Base-by-base conservation (phyloP, 2,888 invertebrate genomes). In the Drosophila pegasa region DNA sequence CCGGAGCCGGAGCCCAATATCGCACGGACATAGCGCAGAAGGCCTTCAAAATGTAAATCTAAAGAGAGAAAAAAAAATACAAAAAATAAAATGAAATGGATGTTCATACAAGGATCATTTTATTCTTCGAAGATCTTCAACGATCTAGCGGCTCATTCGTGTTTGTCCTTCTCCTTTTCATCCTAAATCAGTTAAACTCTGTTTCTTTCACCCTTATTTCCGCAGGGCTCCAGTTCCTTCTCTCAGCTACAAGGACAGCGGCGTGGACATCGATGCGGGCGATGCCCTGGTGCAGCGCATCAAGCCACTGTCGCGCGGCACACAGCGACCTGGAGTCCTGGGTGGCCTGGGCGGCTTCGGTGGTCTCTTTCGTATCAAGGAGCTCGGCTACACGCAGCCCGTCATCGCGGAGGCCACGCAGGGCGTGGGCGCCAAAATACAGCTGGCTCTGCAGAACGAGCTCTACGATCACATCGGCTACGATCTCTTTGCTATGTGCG, bases 401-500 rank as follows among this genome's bases (percentile, higher is more conserved):
- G 94, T 98, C 20, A 93, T 99, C 1, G 97, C 99, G 16, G 97
- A 98, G 71, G 98, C 98, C 1, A 98, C 98, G 0, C 98, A 98
- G 89, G 99, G 99, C 0, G 98, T 99, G 41, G 99, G 99, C 1
- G 98, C 99, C 6, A 99, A 99, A 92, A 94, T 99, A 2, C 97
- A 98, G 94, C 94, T 99, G 79, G 98, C 98, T 0, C 95, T 98
- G 89, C 94, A 94, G 65, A 94, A 95, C 89, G 94, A 95, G 16
- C 94, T 95, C 59, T 98, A 97, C 92, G 94, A 95, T 84, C 95
- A 96, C 0, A 95, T 99, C 58, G 99, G 99, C 0, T 96, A 97
- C 81, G 99, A 99, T 92, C 93, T 99, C 33, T 98, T 99, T 2
- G 99, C 99, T 5, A 98, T 99, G 98, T 98, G 98, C 90, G 98